A percentile compares a stretch with the other conserved stretches of the same genome.
Conservation (phyloP, 2,113 vertebrate genomes). For the Sisor rabdophorus region DNA sequence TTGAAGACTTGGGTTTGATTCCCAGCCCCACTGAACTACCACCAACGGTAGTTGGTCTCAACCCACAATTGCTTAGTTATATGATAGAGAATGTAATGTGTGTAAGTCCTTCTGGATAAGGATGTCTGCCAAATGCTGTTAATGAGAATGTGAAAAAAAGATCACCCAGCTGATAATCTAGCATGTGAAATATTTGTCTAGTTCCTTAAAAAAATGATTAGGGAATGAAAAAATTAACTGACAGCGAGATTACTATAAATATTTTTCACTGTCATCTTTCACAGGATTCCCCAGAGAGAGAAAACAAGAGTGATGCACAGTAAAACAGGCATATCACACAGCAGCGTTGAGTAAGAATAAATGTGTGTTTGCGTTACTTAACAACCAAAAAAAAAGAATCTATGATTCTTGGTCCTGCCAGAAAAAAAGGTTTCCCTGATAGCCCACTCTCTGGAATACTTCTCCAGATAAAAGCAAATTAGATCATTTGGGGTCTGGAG, state of each 20-base stretch:
- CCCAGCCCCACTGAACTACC: too few relatives aligned
- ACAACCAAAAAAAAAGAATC: background rate
- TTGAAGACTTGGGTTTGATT: too few relatives aligned
- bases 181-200: background rate
- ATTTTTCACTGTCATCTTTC: conserved; percentile 8
- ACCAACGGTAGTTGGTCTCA: too few relatives aligned
- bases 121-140: too few relatives aligned
- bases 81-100: too few relatives aligned
- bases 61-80: too few relatives aligned
- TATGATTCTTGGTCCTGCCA: background rate
- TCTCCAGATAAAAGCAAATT: conserved; percentile 34
- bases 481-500: conserved; percentile 4
- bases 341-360: background rate
- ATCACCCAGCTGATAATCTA: background rate
- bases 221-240: background rate
- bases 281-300: background rate
- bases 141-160: background rate
- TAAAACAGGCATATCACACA: background rate
- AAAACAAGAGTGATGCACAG: too few relatives aligned
- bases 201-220: background rate
- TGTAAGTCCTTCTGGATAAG: too few relatives aligned
- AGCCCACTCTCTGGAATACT: conserved; percentile 11
- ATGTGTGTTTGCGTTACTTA: conserved; percentile 15
- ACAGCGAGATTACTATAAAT: background rate
- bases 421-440: background rate